phyloP scores from a whole-genome alignment of 2,113 vertebrate species.

The Nerophis ophidion region DNA sequence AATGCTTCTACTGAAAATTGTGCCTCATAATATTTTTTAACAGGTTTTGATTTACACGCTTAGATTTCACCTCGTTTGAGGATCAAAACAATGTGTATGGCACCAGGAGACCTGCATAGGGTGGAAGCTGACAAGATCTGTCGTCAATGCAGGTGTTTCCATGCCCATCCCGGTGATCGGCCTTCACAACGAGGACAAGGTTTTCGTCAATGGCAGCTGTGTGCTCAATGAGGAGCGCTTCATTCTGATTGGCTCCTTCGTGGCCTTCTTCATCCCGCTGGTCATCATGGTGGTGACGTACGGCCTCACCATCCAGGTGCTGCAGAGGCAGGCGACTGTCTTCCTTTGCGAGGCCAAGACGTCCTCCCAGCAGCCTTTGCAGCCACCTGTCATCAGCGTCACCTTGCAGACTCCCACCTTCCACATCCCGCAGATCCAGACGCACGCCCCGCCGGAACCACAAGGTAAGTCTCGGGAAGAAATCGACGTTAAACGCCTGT shows the following conservation, averaged over 20 bases:
- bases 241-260: slow-evolving; percentile 94
- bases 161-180: slow-evolving; percentile 93
- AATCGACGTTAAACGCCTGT: too few relatives aligned
- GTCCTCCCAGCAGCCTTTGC: slow-evolving; percentile 70
- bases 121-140: background rate
- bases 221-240: slow-evolving; percentile 92
- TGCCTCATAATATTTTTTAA: too few relatives aligned
- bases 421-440: slow-evolving; percentile 56
- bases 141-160: slow-evolving; percentile 78
- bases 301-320: slow-evolving; percentile 84
- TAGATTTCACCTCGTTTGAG: too few relatives aligned
- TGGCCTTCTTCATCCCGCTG: slow-evolving; percentile 97
- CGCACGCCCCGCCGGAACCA: slow-evolving; percentile 36
- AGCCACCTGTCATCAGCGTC: slow-evolving; percentile 45
- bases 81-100: too few relatives aligned
- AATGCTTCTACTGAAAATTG: too few relatives aligned
- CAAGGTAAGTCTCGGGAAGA: slow-evolving; percentile 36
- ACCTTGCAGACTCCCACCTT: slow-evolving; percentile 48
- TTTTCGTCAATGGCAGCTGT: slow-evolving; percentile 88
- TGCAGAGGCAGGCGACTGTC: slow-evolving; percentile 88
- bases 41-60: too few relatives aligned
- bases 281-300: slow-evolving; percentile 98
- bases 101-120: too few relatives aligned
- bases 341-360: slow-evolving; percentile 77
- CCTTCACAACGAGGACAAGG: slow-evolving; percentile 85